phyloP scores from a whole-genome alignment of 1,140 invertebrate genomes.

The Drosophila yakuba region DNA sequence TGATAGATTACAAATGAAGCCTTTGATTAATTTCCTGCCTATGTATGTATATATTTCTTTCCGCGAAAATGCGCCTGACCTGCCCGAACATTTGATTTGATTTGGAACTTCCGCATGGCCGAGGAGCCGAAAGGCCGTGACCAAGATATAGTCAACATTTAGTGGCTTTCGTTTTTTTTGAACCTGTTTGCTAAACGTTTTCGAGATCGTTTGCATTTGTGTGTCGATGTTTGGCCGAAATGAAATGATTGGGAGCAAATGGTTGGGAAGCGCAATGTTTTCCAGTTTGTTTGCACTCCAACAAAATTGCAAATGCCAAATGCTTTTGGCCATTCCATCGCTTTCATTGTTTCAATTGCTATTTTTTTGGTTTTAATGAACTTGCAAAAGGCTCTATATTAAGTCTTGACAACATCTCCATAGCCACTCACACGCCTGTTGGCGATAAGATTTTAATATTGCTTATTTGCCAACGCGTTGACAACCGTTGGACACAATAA shows the following conservation, averaged over 20 bases:
- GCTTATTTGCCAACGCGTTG: conserved; percentile 35
- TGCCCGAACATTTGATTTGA: conserved; percentile 27
- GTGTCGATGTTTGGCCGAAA: conserved; percentile 9
- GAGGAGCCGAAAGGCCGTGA: conserved; percentile 11
- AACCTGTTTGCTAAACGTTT: conserved; percentile 13
- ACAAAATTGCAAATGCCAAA: neutral
- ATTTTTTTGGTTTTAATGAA: neutral
- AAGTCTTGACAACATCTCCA: conserved; percentile 1
- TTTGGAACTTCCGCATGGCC: conserved; percentile 34
- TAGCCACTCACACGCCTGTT: conserved; percentile 8
- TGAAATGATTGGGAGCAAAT: neutral
- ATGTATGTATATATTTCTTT: too few relatives aligned
- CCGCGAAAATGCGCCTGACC: conserved; percentile 1
- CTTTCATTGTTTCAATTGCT: too few relatives aligned
- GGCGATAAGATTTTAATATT: conserved; percentile 36
- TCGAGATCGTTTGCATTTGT: neutral
- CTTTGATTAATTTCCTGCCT: neutral
- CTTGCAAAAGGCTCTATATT: neutral
- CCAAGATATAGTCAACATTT: conserved; percentile 10
- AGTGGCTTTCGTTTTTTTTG: conserved; percentile 3
- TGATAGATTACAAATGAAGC: neutral
- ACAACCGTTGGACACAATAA: conserved; percentile 34
- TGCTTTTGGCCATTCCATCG: too few relatives aligned
- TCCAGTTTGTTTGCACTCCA: neutral
- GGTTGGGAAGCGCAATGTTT: neutral